Evolutionary conservation across 2,113 vertebrate genomes (phyloP), one percentile per base, ranked within the genome.

Genomic region (Turdus rufiventris): DNA sequence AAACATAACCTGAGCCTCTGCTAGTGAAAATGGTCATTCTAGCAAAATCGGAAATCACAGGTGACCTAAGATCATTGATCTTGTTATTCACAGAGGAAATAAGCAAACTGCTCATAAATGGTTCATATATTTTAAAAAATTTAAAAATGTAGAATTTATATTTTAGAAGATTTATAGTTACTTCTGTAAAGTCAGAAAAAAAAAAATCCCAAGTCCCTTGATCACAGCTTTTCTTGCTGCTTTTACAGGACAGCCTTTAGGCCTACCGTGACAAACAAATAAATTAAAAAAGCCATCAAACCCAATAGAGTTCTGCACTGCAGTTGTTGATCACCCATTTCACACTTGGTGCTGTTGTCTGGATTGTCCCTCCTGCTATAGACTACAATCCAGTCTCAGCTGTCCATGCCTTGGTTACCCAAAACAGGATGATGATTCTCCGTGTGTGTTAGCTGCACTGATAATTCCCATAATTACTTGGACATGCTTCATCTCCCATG

Each of bases 191-290:
- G 9, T 18, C 18, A 75, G 14, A 4, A 85, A 81, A 85, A 81
- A 81, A 85, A 84, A 56, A 62, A 6, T 26, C 26, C 4, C 8
- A 67, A 65, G 3, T 61, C 20, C 3, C 15, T 81, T 68, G 21
- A 51, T 57, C 18, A 38, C 16, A 45, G 2, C 20, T 82, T 74
- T 71, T 56, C 12, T 28, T 74, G 17, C 10, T 0, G 0, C 7
- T 47, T 85, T 56, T 65, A 29, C 13, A 72, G 23, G n/a, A 28
- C n/a, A 83, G 9, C 21, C 10, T 93, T 78, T 60, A 71, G 63
- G 16, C 65, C n/a, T 63, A 19, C 36, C 47, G 14, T 85, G 54
- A 48, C 10, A 62, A 78, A 53, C 7, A 58, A 77, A 28, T 7
- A 8, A 57, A 31, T 10, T 77, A 63, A 61, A 60, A 57, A 31